Evolutionary conservation across 2,888 invertebrate species (phyloP).

Genomic region (Napeogenes inachia): DNA sequence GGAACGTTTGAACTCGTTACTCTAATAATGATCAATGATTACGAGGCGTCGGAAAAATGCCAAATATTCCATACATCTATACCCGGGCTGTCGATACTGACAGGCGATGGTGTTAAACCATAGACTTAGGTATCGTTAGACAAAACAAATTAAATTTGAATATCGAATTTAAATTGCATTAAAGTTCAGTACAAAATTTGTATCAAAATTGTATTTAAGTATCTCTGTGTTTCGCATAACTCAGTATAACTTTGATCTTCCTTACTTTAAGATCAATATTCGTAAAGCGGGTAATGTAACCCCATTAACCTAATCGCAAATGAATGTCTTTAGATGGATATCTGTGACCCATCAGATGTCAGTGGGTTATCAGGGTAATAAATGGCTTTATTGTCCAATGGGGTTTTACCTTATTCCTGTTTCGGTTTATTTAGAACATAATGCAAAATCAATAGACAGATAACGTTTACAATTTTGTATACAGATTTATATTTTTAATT

Average conservation of each 20-base stretch:
- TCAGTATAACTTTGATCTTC: too few species aligned
- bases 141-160: slow-evolving; percentile 5
- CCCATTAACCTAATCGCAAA: slow-evolving; percentile 30
- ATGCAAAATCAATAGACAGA: background rate
- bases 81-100: slow-evolving; percentile 67
- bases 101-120: slow-evolving; percentile 53
- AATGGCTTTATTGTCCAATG: slow-evolving; percentile 30
- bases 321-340: slow-evolving; percentile 28
- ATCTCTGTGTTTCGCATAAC: too few species aligned
- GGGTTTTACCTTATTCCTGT: slow-evolving; percentile 23
- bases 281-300: slow-evolving; percentile 18
- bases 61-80: slow-evolving; percentile 73
- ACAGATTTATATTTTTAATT: background rate
- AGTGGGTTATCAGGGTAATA: slow-evolving; percentile 31
- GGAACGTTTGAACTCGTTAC: slow-evolving; percentile 33
- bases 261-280: slow-evolving; percentile 6
- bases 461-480: background rate
- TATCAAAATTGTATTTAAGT: too few species aligned
- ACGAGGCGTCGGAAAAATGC: slow-evolving; percentile 58
- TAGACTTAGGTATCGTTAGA: slow-evolving; percentile 34
- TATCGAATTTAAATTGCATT: too few species aligned
- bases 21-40: slow-evolving; percentile 74
- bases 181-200: too few species aligned
- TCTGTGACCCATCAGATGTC: slow-evolving; percentile 29
- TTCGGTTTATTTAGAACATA: slow-evolving; percentile 18